Evolutionary conservation across 2,888 invertebrate species (phyloP), one percentile per base, ranked within the genome.

Genomic region (Microchrysa polita): DNA sequence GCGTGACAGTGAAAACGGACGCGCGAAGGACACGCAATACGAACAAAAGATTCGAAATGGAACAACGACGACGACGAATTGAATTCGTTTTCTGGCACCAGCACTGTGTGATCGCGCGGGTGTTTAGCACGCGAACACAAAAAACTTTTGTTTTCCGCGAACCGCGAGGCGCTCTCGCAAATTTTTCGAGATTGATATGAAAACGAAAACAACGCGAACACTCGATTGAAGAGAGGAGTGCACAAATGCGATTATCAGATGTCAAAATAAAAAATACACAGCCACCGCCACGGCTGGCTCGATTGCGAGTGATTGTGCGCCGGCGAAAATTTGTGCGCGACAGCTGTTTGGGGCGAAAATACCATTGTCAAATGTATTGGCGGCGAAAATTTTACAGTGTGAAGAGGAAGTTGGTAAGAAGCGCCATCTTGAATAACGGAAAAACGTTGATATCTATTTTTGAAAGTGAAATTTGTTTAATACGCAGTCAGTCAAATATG

Each of bases 261-360:
- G 61, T 61, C 61, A 61, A 61, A 60, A 61, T 18, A 16, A 22
- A 18, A 61, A 14, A n/a, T n/a, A n/a, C 40, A 59, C 61, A 61
- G 42, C 18, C 61, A 18, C 16, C 42, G 61, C 14, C 34, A 34
- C 27, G 27, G 42, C 61, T 40, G 61, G 27, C 61, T n/a, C 18
- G 18, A 14, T 5, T 22, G 34, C 42, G 61, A 61, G 16, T 61
- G 61, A 18, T n/a, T 5, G 12, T 18, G 61, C 40, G 34, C 40
- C 42, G 61, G 42, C 40, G 16, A 61, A 9, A 10, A 18, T 40
- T n/a, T 34, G 42, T 34, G 61, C 61, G 40, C 34, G 61, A 16
- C 61, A 61, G 61, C 61, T 61, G 61, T 16, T 40, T 61, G 34
- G 40, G 55, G 61, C 16, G 34, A 20, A 42, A 9, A 4, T 34